Base-by-base conservation (phyloP, 2,888 invertebrate species). In the Scrobipalpa costella region DNA sequence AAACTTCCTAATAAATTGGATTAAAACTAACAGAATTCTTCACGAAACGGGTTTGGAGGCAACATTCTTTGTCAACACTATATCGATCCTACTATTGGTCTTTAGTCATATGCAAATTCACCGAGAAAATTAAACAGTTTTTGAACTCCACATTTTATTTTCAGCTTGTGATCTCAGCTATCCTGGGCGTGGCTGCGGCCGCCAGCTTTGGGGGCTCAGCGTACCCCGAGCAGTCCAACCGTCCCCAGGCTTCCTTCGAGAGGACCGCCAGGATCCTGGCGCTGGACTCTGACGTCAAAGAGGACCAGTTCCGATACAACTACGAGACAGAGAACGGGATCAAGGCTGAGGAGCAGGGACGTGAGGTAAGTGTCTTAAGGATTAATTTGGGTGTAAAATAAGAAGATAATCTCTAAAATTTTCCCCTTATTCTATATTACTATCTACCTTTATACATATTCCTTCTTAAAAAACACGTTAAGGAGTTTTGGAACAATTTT, bases 251-350 rank as follows among this genome's bases (percentile, higher is more conserved):
- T 0, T 64, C 78, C 17, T 83, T 70, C 66, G 91, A 91, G 68
- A 85, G 75, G 72, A 88, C 70, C 61, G 91, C 91, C 62, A 79
- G 88, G 58, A 90, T 91, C 73, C 65, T 91, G 0, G 78, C 85
- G 19, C 75, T 84, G 67, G 87, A 91, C 71, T 79, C 90, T 0
- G 90, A 90, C 19, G 80, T 90, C 0, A 89, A 88, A 64, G 90
- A 90, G 63, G 88, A 90, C 75, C 86, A 87, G 47, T 91, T 86
- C 83, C 84, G 89, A 81, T 90, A 81, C 72, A 90, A 83, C 81
- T 91, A 79, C 49, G 90, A 91, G 71, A 91, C 91, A 7, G 90
- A 91, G 69, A 91, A 90, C 58, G 90, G 90, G 0, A 91, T 91
- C 73, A 90, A 89, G 67, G 90, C 86, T 69, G 88, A 91, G 70